Evolutionary conservation across 1,140 invertebrate species (phyloP), one percentile per base, ranked within the genome.

Genomic region (Pogonognathellus flavescens): DNA sequence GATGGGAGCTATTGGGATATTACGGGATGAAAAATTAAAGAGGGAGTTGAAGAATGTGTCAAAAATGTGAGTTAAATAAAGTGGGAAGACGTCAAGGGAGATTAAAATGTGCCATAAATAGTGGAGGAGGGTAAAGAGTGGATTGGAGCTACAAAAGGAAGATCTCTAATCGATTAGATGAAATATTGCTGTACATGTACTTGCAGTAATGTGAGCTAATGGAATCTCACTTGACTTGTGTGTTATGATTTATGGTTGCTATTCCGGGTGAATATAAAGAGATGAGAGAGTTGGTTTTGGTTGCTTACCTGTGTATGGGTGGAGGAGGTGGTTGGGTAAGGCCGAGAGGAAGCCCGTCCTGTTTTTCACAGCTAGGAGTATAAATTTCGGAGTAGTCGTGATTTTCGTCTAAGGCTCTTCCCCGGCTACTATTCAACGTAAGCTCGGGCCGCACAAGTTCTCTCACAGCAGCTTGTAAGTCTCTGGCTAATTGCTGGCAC

Each of bases 311-410:
- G 90, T 98, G 96, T 59, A 98, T 90, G 0, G 97, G 97, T 22
- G 96, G 96, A 0, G 96, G 97, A 0, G 97, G 97, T 0, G 96
- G 95, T 87, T 95, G 92, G 6, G 91, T 90, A 85, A 89, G 89
- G 16, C 90, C 92, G 84, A 91, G 90, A 85, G 87, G 90, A 90
- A 86, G 89, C 84, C 90, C 90, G 89, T 90, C 91, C 90, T 11
- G 85, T 88, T 92, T 92, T 91, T 97, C 96, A 89, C 95, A 93
- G 88, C 95, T 96, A 0, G 96, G 96, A n/a, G 96, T 97, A 89
- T 97, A 97, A 85, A 97, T 97, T 91, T 98, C 96, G 9, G 96
- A 96, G 90, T 97, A 97, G 90, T 97, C 96, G 89, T 97, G 96
- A 4, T 94, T 93, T 10, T 95, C 94, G 89, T 96, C 92, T 84